Conservation (phyloP, 2,113 vertebrate genomes). For the Cromileptes altivelis region DNA sequence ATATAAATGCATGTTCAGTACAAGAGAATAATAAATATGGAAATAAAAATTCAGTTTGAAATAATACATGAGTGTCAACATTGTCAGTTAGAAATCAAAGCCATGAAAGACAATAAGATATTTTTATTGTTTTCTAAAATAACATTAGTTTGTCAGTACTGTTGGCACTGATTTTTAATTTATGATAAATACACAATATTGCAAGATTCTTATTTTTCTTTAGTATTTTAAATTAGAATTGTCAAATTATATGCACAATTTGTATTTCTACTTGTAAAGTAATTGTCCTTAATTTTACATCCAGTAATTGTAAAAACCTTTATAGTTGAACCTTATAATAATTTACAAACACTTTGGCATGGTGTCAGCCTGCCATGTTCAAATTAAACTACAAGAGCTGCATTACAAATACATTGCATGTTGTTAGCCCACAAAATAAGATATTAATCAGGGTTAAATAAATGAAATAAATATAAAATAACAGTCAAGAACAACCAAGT, state of each 20-base stretch:
- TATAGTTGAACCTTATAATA: not conserved
- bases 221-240: not conserved
- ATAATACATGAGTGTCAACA: not conserved
- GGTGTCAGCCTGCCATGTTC: not conserved
- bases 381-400: not conserved
- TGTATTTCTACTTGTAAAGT: not conserved
- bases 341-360: not conserved
- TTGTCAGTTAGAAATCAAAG: not conserved
- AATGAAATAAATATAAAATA: not conserved
- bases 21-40: not conserved
- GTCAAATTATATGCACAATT: not conserved
- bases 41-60: not conserved
- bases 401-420: not conserved
- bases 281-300: not conserved
- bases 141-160: not conserved
- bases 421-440: not conserved
- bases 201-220: not conserved
- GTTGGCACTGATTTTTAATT: not conserved
- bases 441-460: not conserved
- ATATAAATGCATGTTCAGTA: not conserved
- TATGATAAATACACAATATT: not conserved
- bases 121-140: not conserved
- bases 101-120: no score
- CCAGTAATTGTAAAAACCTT: not conserved
- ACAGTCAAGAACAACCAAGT: not conserved